Evolutionary conservation across 2,797 vertebrate species (phyloP), one percentile per base, ranked within the genome.

Genomic region (Mionectes olivaceus): DNA sequence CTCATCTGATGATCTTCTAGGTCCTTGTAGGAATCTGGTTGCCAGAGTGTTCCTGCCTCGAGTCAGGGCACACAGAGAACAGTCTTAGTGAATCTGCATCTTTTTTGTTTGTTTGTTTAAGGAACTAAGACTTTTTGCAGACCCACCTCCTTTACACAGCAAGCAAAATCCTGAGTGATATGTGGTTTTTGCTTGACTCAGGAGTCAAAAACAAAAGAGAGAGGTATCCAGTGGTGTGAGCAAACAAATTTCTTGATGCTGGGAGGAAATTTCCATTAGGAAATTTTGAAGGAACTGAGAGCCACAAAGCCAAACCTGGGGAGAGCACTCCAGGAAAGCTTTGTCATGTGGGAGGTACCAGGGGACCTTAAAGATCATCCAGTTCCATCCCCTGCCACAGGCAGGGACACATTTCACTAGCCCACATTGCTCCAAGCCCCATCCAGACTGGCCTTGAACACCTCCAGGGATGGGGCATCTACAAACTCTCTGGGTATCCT

Each of bases 371-470:
- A 37, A 25, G 6, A 1, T 0, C 56, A 56, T 10, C 27, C 25
- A 41, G 1, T 27, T 0, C 19, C 56, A 43, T 9, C 4, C 22
- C 35, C 18, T 67, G 21, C 24, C 17, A 23, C 16, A 22, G 50
- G 5, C 27, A 82, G 47, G 55, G 49, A 37, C 56, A 50, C 19
- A 9, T 76, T 2, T n/a, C 71, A 37, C 23, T 6, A 0, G 24
- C 19, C 56, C 56, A 63, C 9, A 4, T 0, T 24, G 16, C 44
- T 49, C 25, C n/a, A 49, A 63, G 14, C 28, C 19, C 21, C 2
- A 2, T 33, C 39, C 68, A 59, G 0, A 19, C 49, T 43, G 49
- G 25, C 7, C 23, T 56, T 43, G 63, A 35, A 0, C 22, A 24
- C 8, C 76, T 0, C 22, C 70, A 82, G 49, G 41, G 47, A 46